Conservation (phyloP, 2,888 invertebrate species). For the Apotomis turbidana region DNA sequence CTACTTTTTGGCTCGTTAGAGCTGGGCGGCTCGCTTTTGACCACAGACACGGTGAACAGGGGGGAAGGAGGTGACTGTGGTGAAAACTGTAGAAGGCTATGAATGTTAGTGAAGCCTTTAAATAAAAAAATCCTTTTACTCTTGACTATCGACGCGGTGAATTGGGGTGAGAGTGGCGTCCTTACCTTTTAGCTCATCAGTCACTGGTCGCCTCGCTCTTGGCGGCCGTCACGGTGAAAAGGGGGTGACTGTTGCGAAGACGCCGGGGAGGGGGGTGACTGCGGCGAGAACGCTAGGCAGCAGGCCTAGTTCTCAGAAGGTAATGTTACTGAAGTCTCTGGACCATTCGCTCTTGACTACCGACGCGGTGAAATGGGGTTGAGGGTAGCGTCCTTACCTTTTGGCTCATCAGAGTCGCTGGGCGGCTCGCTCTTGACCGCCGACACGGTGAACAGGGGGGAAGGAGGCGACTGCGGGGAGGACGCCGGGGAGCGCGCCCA, state of each 20-base stretch:
- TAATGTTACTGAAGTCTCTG: too few relatives aligned
- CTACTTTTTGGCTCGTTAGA: slow-evolving; percentile 68
- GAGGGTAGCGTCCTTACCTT: slow-evolving; percentile 51
- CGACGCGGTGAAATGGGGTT: too few relatives aligned
- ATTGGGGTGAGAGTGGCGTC: too few relatives aligned
- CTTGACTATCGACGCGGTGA: too few relatives aligned
- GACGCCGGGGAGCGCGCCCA: slow-evolving; percentile 61
- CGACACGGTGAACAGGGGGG: slow-evolving; percentile 46
- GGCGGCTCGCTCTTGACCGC: slow-evolving; percentile 69
- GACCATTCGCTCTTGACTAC: too few relatives aligned
- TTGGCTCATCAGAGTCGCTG: slow-evolving; percentile 70
- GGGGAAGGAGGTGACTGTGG: slow-evolving; percentile 48
- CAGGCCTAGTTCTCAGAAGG: slow-evolving; percentile 64
- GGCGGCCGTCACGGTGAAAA: too few relatives aligned
- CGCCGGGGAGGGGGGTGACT: slow-evolving; percentile 47
- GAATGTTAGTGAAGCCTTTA: too few relatives aligned
- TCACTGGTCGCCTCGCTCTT: too few relatives aligned
- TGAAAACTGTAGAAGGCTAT: too few relatives aligned
- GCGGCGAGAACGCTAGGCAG: slow-evolving; percentile 58
- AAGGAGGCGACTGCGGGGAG: slow-evolving; percentile 59
- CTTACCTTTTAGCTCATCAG: too few relatives aligned
- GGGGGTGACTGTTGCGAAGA: slow-evolving; percentile 58
- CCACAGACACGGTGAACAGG: slow-evolving; percentile 49
- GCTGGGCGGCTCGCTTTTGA: slow-evolving; percentile 70
- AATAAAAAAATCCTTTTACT: too few relatives aligned